phyloP scores from a whole-genome alignment of 2,888 invertebrate genomes.

The Bombylius discolor region DNA sequence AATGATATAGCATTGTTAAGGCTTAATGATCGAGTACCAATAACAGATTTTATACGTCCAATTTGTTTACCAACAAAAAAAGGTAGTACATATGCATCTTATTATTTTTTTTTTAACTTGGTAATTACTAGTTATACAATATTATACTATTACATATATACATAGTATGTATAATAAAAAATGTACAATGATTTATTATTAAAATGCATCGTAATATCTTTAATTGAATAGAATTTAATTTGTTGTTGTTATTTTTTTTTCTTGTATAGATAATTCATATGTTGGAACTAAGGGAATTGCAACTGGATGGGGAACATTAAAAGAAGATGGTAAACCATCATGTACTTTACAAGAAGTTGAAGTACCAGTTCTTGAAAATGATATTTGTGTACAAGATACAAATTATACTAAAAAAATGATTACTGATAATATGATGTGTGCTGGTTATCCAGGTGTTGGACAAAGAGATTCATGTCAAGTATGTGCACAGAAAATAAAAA shows the following conservation, averaged over 20 bases:
- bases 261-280: conserved; percentile 48
- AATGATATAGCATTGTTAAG: conserved; percentile 75
- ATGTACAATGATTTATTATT: no score
- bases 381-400: conserved; percentile 54
- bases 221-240: no score
- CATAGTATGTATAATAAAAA: no score
- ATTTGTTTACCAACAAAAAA: conserved; percentile 63
- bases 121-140: not conserved
- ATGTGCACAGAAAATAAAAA: conserved; percentile 13
- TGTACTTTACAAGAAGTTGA: conserved; percentile 74
- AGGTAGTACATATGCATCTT: conserved; percentile 37
- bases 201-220: no score
- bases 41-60: conserved; percentile 65
- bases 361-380: conserved; percentile 49
- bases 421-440: conserved; percentile 79
- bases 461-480: conserved; percentile 75
- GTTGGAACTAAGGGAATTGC: conserved; percentile 60
- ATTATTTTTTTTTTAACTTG: not conserved
- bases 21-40: conserved; percentile 66
- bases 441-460: conserved; percentile 59
- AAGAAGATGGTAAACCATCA: conserved; percentile 74
- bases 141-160: no score
- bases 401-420: conserved; percentile 76
- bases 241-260: not conserved
- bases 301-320: conserved; percentile 77